These are phyloP conservation scores for Cartodere bifasciata DNA, from an alignment of 2,888 invertebrate species.

Conservation along the genomic window DNA sequence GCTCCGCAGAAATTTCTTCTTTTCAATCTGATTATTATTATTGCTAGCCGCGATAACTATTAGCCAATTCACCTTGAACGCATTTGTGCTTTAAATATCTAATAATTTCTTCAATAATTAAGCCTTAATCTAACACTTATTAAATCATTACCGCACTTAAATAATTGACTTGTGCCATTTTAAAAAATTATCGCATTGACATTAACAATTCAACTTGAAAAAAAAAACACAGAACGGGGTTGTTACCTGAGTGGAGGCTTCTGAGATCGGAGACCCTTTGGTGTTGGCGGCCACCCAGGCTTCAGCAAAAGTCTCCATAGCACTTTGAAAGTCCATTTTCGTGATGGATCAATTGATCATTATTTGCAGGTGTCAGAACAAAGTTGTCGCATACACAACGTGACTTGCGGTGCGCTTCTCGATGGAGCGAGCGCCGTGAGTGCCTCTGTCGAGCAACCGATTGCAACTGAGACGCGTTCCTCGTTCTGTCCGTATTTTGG, in stretches of 20 bases:
- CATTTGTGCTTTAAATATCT: too few species aligned
- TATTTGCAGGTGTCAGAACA: not conserved
- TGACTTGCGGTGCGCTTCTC: slow-evolving; percentile 19
- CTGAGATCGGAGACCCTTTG: slow-evolving; percentile 46
- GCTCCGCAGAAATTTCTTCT: too few species aligned
- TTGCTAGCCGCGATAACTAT: too few species aligned
- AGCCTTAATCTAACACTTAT: too few species aligned
- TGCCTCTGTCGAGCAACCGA: slow-evolving; percentile 19
- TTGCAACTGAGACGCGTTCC: slow-evolving; percentile 21
- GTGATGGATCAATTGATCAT: slow-evolving; percentile 13
- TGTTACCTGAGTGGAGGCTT: slow-evolving; percentile 53
- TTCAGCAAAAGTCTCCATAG: slow-evolving; percentile 96
- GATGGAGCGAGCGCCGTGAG: slow-evolving; percentile 7
- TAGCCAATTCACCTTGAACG: too few species aligned
- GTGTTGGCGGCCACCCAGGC: slow-evolving; percentile 92
- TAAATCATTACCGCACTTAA: too few species aligned
- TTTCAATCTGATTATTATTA: too few species aligned
- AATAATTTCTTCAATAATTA: too few species aligned
- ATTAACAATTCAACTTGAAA: too few species aligned
- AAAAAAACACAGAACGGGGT: slow-evolving; percentile 3
- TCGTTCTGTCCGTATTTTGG: slow-evolving; percentile 2
- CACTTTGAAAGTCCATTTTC: slow-evolving; percentile 93
- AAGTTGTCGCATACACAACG: slow-evolving; percentile 22
- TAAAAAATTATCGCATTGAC: not conserved
- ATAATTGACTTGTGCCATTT: not conserved